Conservation (phyloP, 2,113 vertebrate species). For the Sminthopsis crassicaudata region DNA sequence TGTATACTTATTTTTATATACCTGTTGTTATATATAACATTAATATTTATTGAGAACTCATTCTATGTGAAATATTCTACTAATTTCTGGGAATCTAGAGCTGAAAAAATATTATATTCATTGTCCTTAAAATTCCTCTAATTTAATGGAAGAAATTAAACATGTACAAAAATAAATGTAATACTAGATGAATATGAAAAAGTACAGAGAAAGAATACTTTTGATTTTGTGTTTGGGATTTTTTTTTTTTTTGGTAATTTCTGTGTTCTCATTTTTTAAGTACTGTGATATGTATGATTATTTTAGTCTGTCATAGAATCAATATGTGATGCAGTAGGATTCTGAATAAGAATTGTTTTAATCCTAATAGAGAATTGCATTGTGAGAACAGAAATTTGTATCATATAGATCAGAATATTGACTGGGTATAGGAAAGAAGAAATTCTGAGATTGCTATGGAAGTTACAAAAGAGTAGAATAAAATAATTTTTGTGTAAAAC, state of each 20-base stretch:
- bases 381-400: background rate
- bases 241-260: background rate
- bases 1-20: too few species aligned
- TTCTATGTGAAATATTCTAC: background rate
- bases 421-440: too few species aligned
- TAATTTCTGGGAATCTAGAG: background rate
- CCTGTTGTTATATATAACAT: too few species aligned
- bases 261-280: background rate
- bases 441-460: background rate
- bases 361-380: background rate
- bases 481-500: background rate
- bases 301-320: background rate
- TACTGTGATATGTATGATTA: background rate
- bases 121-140: background rate
- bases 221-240: background rate
- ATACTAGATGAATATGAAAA: background rate
- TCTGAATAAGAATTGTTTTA: background rate
- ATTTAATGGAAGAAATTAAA: background rate
- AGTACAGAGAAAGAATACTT: background rate
- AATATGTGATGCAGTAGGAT: background rate
- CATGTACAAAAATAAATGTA: background rate
- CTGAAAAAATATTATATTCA: background rate
- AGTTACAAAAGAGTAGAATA: background rate
- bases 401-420: background rate
- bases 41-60: background rate